Percentiles rank a stretch among this genome's conserved stretches.
These are phyloP conservation scores for Colostygia pectinataria DNA, from an alignment of 2,888 invertebrate species.

Conservation along the genomic window DNA sequence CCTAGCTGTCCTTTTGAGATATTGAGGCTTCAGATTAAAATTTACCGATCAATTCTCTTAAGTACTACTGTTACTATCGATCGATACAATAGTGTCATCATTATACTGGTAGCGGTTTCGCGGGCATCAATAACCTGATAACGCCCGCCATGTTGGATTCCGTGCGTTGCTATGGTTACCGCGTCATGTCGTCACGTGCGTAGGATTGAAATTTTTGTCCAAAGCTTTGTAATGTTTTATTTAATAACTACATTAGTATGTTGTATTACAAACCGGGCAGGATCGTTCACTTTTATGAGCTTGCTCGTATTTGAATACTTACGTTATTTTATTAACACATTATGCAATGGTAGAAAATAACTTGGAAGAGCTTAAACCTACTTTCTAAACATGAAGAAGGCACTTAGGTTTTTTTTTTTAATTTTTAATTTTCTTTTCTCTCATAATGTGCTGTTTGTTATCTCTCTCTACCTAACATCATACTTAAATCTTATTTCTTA, in stretches of 20 bases:
- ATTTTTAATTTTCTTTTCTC: too few relatives aligned
- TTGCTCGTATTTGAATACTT: constrained; percentile 17
- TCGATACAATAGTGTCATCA: constrained; percentile 28
- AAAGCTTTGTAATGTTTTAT: constrained; percentile 12
- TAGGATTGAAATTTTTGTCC: constrained; percentile 37
- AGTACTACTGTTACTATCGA: too few relatives aligned
- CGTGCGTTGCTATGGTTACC: constrained; percentile 63
- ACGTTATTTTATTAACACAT: neutral
- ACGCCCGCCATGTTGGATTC: constrained; percentile 71
- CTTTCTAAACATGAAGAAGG: neutral
- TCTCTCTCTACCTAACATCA: too few relatives aligned
- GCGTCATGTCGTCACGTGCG: constrained; percentile 59
- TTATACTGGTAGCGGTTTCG: constrained; percentile 29
- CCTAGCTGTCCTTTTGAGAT: too few relatives aligned
- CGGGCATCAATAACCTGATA: constrained; percentile 58
- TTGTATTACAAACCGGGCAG: constrained; percentile 9
- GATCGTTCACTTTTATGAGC: constrained; percentile 14
- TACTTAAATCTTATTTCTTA: too few relatives aligned
- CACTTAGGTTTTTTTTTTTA: too few relatives aligned
- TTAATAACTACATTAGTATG: constrained; percentile 27
- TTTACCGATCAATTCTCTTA: constrained; percentile 1
- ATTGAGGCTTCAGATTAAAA: neutral
- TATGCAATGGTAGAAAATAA: constrained; percentile 3
- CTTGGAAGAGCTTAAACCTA: neutral
- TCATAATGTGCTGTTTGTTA: too few relatives aligned